Evolutionary conservation across 92 coral and sea anemone genomes (phyloP).

Genomic region (Galaxea fascicularis): DNA sequence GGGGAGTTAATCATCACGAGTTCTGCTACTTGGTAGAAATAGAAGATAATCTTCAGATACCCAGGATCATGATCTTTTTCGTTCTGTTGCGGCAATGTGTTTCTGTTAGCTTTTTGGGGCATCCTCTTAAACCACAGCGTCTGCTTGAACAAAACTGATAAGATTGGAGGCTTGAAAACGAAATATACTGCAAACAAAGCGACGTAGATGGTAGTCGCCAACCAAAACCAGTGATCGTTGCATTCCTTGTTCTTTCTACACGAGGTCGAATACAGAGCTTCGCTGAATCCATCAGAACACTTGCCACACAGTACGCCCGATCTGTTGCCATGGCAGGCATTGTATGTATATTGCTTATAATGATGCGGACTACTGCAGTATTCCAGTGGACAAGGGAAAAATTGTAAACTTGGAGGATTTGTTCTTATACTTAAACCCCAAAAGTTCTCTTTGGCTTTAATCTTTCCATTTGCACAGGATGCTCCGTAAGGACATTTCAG

Average conservation of each 20-base stretch:
- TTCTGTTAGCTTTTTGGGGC: background rate
- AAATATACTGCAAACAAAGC: constrained; percentile 47
- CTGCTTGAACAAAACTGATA: constrained; percentile 22
- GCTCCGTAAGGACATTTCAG: constrained; percentile 49
- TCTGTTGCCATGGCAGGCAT: constrained; percentile 67
- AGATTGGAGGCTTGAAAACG: constrained; percentile 56
- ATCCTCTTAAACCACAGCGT: constrained; percentile 34
- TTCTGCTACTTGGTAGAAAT: constrained; percentile 31
- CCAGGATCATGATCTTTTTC: constrained; percentile 20
- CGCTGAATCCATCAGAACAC: constrained; percentile 57
- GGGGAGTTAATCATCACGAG: constrained; percentile 23
- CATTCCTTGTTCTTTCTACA: constrained; percentile 45
- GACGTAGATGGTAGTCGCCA: background rate
- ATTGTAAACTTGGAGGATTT: constrained; percentile 28
- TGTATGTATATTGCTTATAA: background rate
- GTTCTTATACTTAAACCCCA: constrained; percentile 48
- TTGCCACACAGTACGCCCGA: constrained; percentile 68
- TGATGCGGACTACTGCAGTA: constrained; percentile 34
- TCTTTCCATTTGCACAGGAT: constrained; percentile 13
- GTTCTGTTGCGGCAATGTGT: background rate
- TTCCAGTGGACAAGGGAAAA: constrained; percentile 57
- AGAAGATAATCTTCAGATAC: constrained; percentile 28
- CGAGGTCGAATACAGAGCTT: constrained; percentile 57
- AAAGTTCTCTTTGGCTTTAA: constrained; percentile 55
- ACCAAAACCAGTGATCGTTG: constrained; percentile 68